phyloP scores from a whole-genome alignment of 2,797 vertebrate species.

The Molothrus aeneus region DNA sequence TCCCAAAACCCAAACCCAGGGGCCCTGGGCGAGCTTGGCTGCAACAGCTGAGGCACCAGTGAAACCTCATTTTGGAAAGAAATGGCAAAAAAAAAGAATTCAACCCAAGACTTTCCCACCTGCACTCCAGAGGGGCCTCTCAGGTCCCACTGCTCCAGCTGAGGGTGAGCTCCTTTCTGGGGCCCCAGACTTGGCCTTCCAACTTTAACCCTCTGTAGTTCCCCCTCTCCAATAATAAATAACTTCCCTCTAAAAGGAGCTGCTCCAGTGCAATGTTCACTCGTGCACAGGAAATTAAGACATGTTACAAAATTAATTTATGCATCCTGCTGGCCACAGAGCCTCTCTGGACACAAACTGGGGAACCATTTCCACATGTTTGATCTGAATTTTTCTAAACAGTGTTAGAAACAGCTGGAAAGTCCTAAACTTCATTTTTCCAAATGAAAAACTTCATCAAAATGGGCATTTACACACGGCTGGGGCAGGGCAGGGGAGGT shows the following conservation, averaged over 20 bases:
- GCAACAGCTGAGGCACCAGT: not conserved
- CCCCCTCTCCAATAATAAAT: not conserved
- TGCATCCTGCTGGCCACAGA: not conserved
- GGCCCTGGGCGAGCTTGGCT: not conserved
- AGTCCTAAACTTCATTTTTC: not conserved
- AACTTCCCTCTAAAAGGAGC: not conserved
- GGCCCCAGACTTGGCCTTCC: not conserved
- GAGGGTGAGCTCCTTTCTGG: not conserved
- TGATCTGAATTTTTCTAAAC: not conserved
- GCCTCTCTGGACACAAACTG: not conserved
- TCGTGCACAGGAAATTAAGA: not conserved
- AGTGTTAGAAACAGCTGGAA: not conserved
- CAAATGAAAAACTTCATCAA: not conserved
- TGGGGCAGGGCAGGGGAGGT: not conserved
- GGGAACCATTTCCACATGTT: not conserved
- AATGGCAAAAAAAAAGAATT: not conserved
- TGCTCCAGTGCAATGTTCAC: not conserved
- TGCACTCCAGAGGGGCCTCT: not conserved
- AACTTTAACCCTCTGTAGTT: not conserved
- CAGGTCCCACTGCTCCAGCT: accelerated
- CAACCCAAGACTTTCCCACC: not conserved
- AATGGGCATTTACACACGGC: not conserved
- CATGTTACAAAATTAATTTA: not conserved
- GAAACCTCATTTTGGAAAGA: not conserved
- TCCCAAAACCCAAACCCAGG: not conserved